Conservation (phyloP, 1,140 invertebrate genomes). For the Drosophila bifasciata region DNA sequence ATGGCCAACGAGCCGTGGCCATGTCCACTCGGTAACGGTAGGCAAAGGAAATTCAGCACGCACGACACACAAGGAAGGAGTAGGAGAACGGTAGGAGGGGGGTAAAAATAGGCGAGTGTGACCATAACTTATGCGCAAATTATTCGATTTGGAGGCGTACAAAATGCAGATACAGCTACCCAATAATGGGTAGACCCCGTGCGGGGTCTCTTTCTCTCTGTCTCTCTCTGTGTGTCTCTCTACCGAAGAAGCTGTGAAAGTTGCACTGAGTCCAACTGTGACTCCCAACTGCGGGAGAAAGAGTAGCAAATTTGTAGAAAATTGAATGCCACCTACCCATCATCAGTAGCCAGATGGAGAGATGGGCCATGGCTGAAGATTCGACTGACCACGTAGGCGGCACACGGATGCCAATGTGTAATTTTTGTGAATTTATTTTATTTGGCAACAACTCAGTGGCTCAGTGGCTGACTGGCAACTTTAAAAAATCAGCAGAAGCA, state of each 20-base stretch:
- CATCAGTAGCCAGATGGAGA: constrained; percentile 29
- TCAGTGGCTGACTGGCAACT: constrained; percentile 20
- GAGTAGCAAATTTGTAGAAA: constrained; percentile 64
- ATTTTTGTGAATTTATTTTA: constrained; percentile 64
- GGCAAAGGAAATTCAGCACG: constrained; percentile 60
- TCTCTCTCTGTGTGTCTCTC: too few species aligned
- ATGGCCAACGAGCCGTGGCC: constrained; percentile 56
- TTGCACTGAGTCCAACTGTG: constrained; percentile 31
- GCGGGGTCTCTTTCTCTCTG: neutral
- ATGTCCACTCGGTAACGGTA: constrained; percentile 59
- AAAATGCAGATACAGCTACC: constrained; percentile 59
- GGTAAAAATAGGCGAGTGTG: constrained; percentile 50
- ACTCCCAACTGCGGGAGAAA: constrained; percentile 45
- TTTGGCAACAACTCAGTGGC: constrained; percentile 29
- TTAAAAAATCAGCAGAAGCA: constrained; percentile 28
- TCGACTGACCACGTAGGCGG: constrained; percentile 61
- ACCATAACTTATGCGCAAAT: constrained; percentile 67
- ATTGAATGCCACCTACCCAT: constrained; percentile 61
- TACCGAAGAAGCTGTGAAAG: constrained; percentile 65
- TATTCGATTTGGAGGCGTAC: constrained; percentile 61
- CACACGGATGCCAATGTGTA: constrained; percentile 62
- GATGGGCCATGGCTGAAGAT: constrained; percentile 14
- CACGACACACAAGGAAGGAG: constrained; percentile 45
- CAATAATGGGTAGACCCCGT: constrained; percentile 49
- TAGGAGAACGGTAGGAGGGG: constrained; percentile 9